A percentile compares a stretch with the other conserved stretches of the same genome.
phyloP scores from a whole-genome alignment of 2,888 invertebrate species.

The Colostygia pectinataria region DNA sequence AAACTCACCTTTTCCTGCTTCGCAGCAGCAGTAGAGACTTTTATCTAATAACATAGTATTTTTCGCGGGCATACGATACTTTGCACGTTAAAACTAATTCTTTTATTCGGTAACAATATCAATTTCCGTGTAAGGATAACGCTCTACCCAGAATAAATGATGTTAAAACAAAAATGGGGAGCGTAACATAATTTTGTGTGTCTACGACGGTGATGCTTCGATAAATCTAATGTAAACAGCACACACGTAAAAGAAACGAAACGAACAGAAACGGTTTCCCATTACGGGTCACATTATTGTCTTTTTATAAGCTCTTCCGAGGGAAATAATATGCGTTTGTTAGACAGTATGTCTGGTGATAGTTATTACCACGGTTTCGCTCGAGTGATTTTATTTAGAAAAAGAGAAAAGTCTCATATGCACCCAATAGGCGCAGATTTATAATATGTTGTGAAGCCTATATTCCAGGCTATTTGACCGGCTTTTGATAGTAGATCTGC shows the following conservation, averaged over 20 bases:
- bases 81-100: slow-evolving; percentile 24
- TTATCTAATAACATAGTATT: slow-evolving; percentile 7
- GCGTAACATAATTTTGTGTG: slow-evolving; percentile 61
- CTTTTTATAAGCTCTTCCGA: slow-evolving; percentile 32
- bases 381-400: no score
- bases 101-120: slow-evolving; percentile 38
- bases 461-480: no score
- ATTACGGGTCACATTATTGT: slow-evolving; percentile 38
- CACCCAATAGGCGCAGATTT: no score
- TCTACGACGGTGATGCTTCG: slow-evolving; percentile 46
- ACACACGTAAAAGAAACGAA: slow-evolving; percentile 46
- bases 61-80: not conserved
- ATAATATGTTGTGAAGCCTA: no score
- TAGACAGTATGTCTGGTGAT: slow-evolving; percentile 22
- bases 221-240: slow-evolving; percentile 68
- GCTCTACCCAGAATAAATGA: slow-evolving; percentile 54
- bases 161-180: slow-evolving; percentile 56
- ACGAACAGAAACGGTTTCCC: slow-evolving; percentile 45
- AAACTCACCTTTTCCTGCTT: slow-evolving; percentile 1
- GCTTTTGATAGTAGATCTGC: no score
- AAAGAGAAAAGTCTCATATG: no score
- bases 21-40: not conserved
- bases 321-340: slow-evolving; percentile 27
- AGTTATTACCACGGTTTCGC: no score
- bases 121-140: slow-evolving; percentile 47